These are phyloP conservation scores for Harpagifer antarcticus DNA, from an alignment of 2,797 vertebrate species.

Conservation along the genomic window DNA sequence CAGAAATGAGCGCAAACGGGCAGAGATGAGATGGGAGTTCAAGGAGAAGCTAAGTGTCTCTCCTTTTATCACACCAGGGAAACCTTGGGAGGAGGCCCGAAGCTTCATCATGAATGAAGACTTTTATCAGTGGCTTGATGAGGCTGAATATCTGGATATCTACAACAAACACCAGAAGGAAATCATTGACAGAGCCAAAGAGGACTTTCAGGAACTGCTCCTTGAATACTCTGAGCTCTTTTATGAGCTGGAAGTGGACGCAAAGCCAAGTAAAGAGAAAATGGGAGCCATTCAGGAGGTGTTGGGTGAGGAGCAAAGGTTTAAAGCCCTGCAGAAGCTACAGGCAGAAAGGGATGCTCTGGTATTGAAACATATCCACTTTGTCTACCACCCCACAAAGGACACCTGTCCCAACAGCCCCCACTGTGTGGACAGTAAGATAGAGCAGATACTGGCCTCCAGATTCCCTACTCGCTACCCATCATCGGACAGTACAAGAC, in stretches of 20 bases:
- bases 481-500: constrained; percentile 81
- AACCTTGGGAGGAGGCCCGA: constrained; percentile 97
- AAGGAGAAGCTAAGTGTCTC: constrained; percentile 92
- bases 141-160: constrained; percentile 93
- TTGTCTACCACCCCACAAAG: constrained; percentile 97
- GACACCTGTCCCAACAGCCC: constrained; percentile 95
- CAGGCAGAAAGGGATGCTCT: constrained; percentile 97
- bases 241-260: constrained; percentile 97
- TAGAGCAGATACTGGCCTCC: constrained; percentile 91
- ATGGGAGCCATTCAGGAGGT: constrained; percentile 98
- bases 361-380: constrained; percentile 98
- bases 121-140: constrained; percentile 96
- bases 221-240: constrained; percentile 98
- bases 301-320: constrained; percentile 94
- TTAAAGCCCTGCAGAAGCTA: constrained; percentile 96
- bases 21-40: constrained; percentile 92
- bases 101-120: constrained; percentile 99
- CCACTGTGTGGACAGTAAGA: constrained; percentile 90
- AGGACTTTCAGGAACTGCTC: constrained; percentile 97
- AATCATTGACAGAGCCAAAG: constrained; percentile 95
- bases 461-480: constrained; percentile 89
- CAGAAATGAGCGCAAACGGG: constrained; percentile 90
- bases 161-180: constrained; percentile 96
- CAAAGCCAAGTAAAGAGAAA: constrained; percentile 99
- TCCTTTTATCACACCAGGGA: constrained; percentile 95